These are phyloP conservation scores for Andrena marginata DNA, from an alignment of 2,888 invertebrate species.

Conservation along the genomic window DNA sequence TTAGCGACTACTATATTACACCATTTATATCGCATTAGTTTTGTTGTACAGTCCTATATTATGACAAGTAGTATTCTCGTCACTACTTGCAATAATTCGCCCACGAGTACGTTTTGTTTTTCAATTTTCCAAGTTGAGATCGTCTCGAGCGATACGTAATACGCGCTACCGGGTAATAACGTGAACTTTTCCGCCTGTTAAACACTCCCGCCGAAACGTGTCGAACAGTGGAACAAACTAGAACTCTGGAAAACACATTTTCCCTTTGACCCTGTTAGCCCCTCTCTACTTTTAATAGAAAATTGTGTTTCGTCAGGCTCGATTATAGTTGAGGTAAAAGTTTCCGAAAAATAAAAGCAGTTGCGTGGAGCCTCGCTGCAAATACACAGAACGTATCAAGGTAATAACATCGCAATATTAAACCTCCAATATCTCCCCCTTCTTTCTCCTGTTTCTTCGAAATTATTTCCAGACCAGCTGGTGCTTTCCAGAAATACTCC, in stretches of 20 bases:
- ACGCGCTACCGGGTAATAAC: slow-evolving; percentile 47
- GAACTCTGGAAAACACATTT: slow-evolving; percentile 17
- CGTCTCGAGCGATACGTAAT: slow-evolving; percentile 45
- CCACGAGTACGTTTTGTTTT: slow-evolving; percentile 1
- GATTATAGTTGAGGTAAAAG: neutral
- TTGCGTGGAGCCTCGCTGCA: neutral
- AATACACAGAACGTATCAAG: neutral
- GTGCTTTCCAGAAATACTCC: too few relatives aligned
- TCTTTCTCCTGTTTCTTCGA: too few relatives aligned
- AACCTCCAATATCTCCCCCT: too few relatives aligned
- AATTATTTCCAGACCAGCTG: too few relatives aligned
- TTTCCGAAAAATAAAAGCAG: neutral
- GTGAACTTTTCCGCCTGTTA: slow-evolving; percentile 31
- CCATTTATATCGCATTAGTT: too few relatives aligned
- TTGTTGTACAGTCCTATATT: too few relatives aligned
- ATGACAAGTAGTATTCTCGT: too few relatives aligned
- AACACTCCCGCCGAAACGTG: slow-evolving; percentile 14
- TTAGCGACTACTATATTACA: too few relatives aligned
- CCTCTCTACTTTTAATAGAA: neutral
- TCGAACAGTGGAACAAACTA: slow-evolving; percentile 40
- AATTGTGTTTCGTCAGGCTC: slow-evolving; percentile 12
- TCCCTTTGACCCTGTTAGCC: slow-evolving; percentile 32
- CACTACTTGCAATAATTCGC: slow-evolving; percentile 22
- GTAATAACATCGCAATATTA: too few relatives aligned
- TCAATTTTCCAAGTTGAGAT: neutral